Percentiles rank a stretch among this genome's conserved stretches.
phyloP scores from a whole-genome alignment of 2,888 invertebrate genomes.

The Cataglyphis rosenhaueri region DNA sequence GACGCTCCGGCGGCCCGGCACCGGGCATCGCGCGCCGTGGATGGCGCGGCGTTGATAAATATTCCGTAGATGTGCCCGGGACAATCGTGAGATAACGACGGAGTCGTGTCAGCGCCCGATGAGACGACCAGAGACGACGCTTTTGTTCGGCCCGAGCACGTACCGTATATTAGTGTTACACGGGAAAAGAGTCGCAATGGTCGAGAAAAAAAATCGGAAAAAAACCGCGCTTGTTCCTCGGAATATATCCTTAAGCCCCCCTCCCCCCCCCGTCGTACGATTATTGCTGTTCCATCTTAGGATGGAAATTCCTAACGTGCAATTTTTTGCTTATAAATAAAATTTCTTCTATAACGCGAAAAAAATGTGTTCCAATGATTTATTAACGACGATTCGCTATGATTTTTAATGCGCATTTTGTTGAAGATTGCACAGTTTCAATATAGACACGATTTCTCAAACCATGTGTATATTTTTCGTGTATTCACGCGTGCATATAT shows the following conservation, averaged over 20 bases:
- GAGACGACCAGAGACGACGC: conserved; percentile 55
- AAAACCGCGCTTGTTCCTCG: conserved; percentile 27
- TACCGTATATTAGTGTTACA: conserved; percentile 65
- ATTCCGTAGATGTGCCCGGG: conserved; percentile 67
- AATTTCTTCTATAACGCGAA: neutral
- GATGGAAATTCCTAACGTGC: conserved; percentile 1
- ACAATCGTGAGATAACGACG: conserved; percentile 68
- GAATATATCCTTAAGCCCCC: conserved; percentile 27
- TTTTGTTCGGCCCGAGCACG: conserved; percentile 65
- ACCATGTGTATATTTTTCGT: neutral
- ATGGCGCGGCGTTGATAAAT: conserved; percentile 67
- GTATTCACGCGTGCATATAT: neutral
- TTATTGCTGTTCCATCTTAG: conserved; percentile 31
- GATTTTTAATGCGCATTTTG: neutral
- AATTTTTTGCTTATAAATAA: neutral
- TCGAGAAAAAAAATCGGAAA: conserved; percentile 54
- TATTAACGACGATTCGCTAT: neutral
- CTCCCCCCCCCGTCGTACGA: neutral
- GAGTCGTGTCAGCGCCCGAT: conserved; percentile 60
- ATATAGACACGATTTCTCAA: neutral
- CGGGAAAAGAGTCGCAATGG: conserved; percentile 51
- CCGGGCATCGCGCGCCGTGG: conserved; percentile 51
- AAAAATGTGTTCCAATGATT: neutral
- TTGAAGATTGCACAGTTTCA: neutral
- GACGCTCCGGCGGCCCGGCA: conserved; percentile 59